Evolutionary conservation across 2,888 invertebrate species (phyloP).

Genomic region (Laspeyria flexula): DNA sequence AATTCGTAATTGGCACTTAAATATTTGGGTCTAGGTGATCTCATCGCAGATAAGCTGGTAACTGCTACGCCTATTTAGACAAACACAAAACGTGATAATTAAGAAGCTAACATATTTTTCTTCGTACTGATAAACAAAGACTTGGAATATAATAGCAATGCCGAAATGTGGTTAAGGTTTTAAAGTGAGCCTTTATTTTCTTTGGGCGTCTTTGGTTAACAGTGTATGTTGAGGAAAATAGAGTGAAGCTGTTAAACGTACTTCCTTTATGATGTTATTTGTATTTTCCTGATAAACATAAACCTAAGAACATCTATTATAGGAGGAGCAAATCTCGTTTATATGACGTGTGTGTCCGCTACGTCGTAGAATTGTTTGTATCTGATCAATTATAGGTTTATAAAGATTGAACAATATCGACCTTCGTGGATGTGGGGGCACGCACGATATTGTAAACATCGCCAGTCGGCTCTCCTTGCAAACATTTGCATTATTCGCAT

Average conservation of each 20-base stretch:
- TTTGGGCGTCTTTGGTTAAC: constrained; percentile 4
- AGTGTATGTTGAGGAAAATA: constrained; percentile 6
- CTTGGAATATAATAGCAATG: constrained; percentile 3
- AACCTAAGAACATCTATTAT: background rate
- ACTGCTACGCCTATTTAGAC: constrained; percentile 15
- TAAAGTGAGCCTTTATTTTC: constrained; percentile 9
- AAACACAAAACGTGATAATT: constrained; percentile 16
- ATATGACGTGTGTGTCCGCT: background rate
- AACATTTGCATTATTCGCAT: constrained; percentile 37
- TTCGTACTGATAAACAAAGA: constrained; percentile 4
- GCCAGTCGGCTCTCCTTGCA: constrained; percentile 28
- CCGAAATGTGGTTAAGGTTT: constrained; percentile 6
- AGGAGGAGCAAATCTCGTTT: background rate
- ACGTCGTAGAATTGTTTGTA: constrained; percentile 8
- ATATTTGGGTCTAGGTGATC: constrained; percentile 46
- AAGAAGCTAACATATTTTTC: constrained; percentile 7
- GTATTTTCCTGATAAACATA: constrained; percentile 11
- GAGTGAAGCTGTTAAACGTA: constrained; percentile 16
- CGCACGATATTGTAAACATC: constrained; percentile 45
- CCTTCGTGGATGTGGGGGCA: constrained; percentile 43
- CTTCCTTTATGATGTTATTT: constrained; percentile 13
- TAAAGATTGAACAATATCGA: constrained; percentile 34
- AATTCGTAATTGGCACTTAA: constrained; percentile 39
- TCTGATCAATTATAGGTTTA: constrained; percentile 28
- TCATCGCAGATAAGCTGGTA: constrained; percentile 27